Percentiles rank a stretch among this genome's conserved stretches.
Conservation (phyloP, 1,140 invertebrate species). For the Halesus radiatus region DNA sequence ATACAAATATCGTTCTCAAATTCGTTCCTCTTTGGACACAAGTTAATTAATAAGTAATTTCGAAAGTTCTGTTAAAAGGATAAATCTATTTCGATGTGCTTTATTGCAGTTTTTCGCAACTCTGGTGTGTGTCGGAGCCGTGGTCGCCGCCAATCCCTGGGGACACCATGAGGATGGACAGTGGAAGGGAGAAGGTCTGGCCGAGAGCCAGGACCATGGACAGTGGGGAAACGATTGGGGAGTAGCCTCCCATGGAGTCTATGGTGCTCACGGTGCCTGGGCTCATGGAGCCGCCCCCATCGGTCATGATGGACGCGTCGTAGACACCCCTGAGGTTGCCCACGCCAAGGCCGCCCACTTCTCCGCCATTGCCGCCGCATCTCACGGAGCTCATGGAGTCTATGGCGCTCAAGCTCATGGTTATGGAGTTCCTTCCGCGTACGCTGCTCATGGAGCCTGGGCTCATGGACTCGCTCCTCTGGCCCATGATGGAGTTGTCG, state of each 20-base stretch:
- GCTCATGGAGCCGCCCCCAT: conserved; percentile 47
- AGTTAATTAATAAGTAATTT: no score
- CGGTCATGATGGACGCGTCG: conserved; percentile 61
- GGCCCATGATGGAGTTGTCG: conserved; percentile 59
- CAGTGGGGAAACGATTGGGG: background rate
- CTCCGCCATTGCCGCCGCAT: conserved; percentile 55
- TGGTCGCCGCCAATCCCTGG: conserved; percentile 47
- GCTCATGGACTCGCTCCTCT: conserved; percentile 4
- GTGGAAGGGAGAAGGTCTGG: conserved; percentile 35
- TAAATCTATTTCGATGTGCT: no score
- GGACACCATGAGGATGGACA: conserved; percentile 67
- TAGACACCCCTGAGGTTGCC: conserved; percentile 66
- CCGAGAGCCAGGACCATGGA: conserved; percentile 32
- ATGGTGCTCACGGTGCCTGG: conserved; percentile 28
- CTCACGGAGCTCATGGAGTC: conserved; percentile 4
- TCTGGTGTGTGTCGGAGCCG: conserved; percentile 44
- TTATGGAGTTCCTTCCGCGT: conserved; percentile 30
- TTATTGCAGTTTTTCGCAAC: no score
- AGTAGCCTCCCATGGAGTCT: conserved; percentile 7
- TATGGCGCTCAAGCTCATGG: conserved; percentile 35
- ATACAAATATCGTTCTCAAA: no score
- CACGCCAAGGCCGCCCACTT: conserved; percentile 68
- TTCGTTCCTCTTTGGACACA: no score
- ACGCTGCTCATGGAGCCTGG: background rate
- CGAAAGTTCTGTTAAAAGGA: no score